Evolutionary conservation across 2,113 vertebrate genomes (phyloP), one percentile per base, ranked within the genome.

Genomic region (Manacus vitellinus): DNA sequence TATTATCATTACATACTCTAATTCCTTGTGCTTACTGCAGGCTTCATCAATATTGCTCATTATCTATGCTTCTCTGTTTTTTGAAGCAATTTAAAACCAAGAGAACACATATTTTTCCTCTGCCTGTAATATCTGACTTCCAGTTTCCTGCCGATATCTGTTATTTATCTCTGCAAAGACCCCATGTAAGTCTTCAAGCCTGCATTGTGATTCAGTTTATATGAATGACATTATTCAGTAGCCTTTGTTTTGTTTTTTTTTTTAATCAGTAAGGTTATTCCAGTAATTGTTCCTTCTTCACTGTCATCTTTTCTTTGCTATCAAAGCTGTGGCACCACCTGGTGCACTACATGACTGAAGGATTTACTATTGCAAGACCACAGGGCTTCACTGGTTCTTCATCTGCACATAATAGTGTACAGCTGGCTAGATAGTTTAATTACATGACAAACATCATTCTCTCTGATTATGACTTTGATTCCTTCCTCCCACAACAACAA

Each of bases 401-500:
- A 49, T 23, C 68, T 4, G 7, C 41, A 74, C 43, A 3, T 49
- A 66, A 56, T 7, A 82, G 43, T 22, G 30, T 52, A 51, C 43
- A 91, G 39, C 59, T 52, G 37, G 91, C 72, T 84, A 87, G 84
- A 43, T 61, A 79, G 72, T 67, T 92, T 76, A 91, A 89, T 85
- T 94, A 82, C 77, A 65, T 6, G 24, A 71, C 88, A 96, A 93
- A 93, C 63, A 94, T 93, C 41, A 67, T 93, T 95, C 74, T 85
- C 47, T 30, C 51, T 16, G 67, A 85, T 94, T 85, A 92, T 77
- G 78, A 96, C 85, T 97, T 94, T 83, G 92, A 96, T 83, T 94
- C 46, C 79, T 93, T 93, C 93, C 95, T 92, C 94, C 96, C 87
- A 96, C 95, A 94, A 65, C 66, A 96, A 83, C 89, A 95, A 94